Percentiles rank a stretch among this genome's conserved stretches.
Evolutionary conservation across 1,140 invertebrate species (phyloP).

Genomic region (Sesamia nonagrioides): DNA sequence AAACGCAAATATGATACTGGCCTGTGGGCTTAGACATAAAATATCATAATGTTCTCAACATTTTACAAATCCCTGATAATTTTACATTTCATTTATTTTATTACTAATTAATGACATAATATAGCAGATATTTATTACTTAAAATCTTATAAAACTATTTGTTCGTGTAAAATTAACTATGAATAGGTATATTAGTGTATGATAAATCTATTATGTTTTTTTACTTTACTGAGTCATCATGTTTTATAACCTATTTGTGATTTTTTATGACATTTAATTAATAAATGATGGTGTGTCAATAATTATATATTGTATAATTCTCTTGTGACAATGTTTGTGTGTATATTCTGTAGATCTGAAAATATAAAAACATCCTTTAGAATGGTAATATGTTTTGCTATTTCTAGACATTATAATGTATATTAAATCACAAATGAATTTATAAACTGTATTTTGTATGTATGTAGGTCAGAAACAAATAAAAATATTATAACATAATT

Average conservation of each 20-base stretch:
- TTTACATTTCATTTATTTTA: constrained; percentile 11
- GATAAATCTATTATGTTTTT: constrained; percentile 18
- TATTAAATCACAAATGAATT: neutral
- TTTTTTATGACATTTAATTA: constrained; percentile 11
- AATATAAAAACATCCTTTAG: neutral
- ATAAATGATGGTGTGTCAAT: neutral
- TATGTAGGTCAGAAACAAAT: too few relatives aligned
- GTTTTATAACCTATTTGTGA: constrained; percentile 1
- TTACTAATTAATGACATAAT: neutral
- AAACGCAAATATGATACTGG: neutral
- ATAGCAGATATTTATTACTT: neutral
- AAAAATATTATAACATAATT: too few relatives aligned
- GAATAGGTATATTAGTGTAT: neutral
- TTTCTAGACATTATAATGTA: neutral
- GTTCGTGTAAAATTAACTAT: neutral
- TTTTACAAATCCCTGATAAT: neutral
- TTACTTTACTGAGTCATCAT: neutral
- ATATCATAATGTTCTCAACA: neutral
- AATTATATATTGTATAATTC: neutral
- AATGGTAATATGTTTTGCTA: constrained; percentile 20
- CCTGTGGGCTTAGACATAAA: neutral
- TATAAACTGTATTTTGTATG: too few relatives aligned
- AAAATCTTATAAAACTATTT: constrained; percentile 2
- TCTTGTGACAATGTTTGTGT: constrained; percentile 12
- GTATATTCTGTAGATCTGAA: too few relatives aligned